Conservation (phyloP, 2,113 vertebrate species). For the Sus scrofa region T2T-Sscrofa CM000820.6:50381001-50381500, state of each 20-base stretch:
- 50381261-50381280: not conserved
- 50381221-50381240: not conserved
- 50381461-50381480: not conserved
- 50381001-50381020: not conserved
- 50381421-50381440: not conserved
- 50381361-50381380: not conserved
- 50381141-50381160: slow-evolving; percentile 29
- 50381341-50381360: not conserved
- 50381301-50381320: not conserved
- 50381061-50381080: slow-evolving; percentile 55
- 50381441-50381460: not conserved
- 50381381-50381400: not conserved
- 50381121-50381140: slow-evolving; percentile 17
- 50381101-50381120: slow-evolving; percentile 64
- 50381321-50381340: not conserved
- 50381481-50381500: too few species aligned
- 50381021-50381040: not conserved
- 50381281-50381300: not conserved
- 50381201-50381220: slow-evolving; percentile 61
- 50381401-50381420: not conserved
- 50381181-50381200: slow-evolving; percentile 70
- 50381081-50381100: slow-evolving; percentile 61
- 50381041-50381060: slow-evolving; percentile 69
- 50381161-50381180: slow-evolving; percentile 58
- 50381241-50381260: not conserved